Evolutionary conservation across 2,113 vertebrate species (phyloP).

Genomic region (Mustela lutreola): DNA sequence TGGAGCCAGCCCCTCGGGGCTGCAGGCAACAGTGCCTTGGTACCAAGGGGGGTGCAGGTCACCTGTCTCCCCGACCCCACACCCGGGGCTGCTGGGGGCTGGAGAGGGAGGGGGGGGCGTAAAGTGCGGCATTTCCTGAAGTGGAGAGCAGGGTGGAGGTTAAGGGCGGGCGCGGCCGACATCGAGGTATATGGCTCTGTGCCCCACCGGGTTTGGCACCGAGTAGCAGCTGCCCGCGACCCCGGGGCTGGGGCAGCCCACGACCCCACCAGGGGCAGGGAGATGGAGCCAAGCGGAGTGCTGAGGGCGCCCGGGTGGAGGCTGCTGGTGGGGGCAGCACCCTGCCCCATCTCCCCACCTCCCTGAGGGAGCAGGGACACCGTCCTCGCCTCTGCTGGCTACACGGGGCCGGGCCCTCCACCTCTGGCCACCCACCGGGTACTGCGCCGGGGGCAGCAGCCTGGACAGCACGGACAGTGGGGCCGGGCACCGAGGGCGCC

Average conservation of each 20-base stretch:
- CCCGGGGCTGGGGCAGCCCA: background rate
- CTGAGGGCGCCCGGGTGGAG: background rate
- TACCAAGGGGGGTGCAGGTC: background rate
- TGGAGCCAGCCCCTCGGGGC: background rate
- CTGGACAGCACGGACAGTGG: background rate
- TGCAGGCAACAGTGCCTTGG: background rate
- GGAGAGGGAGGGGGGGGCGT: background rate
- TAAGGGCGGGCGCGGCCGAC: background rate
- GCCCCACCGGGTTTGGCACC: conserved; percentile 70
- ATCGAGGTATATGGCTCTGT: conserved; percentile 83
- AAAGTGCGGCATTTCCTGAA: conserved; percentile 84
- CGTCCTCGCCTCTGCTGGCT: conserved; percentile 33
- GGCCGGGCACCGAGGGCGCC: background rate
- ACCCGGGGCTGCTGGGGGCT: background rate
- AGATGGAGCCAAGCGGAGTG: background rate
- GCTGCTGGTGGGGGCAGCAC: conserved; percentile 69
- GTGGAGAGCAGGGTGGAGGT: conserved; percentile 42
- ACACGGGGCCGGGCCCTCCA: background rate
- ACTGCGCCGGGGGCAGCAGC: background rate
- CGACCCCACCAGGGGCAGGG: background rate
- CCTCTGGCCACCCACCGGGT: background rate
- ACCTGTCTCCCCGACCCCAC: background rate
- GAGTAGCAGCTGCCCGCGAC: conserved; percentile 67
- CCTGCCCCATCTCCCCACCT: background rate
- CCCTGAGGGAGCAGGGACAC: background rate